phyloP scores from a whole-genome alignment of 2,113 vertebrate species.

The Ciconia maguari region DNA sequence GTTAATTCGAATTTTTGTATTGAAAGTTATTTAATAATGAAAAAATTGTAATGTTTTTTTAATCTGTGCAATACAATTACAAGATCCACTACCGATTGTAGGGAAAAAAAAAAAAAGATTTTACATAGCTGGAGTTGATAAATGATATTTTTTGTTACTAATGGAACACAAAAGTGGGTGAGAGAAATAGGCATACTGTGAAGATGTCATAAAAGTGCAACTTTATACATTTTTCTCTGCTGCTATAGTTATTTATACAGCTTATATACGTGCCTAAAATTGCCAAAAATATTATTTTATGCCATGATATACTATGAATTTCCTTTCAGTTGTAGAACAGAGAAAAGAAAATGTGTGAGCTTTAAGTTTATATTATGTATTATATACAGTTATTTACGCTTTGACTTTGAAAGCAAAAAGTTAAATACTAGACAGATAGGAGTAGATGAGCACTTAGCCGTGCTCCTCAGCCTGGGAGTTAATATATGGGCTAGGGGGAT shows the following conservation, averaged over 20 bases:
- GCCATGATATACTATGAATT: slow-evolving; percentile 35
- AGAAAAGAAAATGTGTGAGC: slow-evolving; percentile 10
- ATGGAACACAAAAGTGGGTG: slow-evolving; percentile 58
- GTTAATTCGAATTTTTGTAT: slow-evolving; percentile 36
- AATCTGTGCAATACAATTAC: slow-evolving; percentile 63
- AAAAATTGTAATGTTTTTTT: slow-evolving; percentile 20
- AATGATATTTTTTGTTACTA: slow-evolving; percentile 57
- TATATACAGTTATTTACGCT: not conserved
- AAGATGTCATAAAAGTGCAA: slow-evolving; percentile 71
- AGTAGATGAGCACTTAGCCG: not conserved
- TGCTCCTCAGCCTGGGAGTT: not conserved
- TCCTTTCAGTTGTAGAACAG: not conserved
- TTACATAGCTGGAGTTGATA: slow-evolving; percentile 46
- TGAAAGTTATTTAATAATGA: slow-evolving; percentile 62
- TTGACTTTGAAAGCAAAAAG: not conserved
- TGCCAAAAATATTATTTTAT: slow-evolving; percentile 55
- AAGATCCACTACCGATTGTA: slow-evolving; percentile 51
- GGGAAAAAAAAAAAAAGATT: slow-evolving; percentile 24
- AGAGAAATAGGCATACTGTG: slow-evolving; percentile 63
- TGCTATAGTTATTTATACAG: slow-evolving; percentile 64
- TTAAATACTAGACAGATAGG: not conserved
- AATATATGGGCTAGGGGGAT: not conserved
- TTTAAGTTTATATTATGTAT: slow-evolving; percentile 19
- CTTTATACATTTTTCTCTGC: slow-evolving; percentile 56
- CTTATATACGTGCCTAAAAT: slow-evolving; percentile 24